Conservation (phyloP, 2,797 vertebrate genomes). For the Epinephelus coioides region DNA sequence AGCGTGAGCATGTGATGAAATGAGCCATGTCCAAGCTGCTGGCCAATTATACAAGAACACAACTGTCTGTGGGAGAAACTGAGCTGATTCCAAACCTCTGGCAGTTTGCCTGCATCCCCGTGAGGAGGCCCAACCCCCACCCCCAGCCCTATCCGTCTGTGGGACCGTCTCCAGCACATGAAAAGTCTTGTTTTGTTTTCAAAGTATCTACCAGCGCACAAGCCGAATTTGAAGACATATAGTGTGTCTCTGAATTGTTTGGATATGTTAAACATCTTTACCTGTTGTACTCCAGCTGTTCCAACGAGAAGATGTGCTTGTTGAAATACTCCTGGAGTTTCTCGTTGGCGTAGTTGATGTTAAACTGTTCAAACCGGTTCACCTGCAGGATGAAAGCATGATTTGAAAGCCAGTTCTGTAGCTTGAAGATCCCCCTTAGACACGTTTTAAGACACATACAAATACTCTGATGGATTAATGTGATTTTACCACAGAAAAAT, state of each 20-base stretch:
- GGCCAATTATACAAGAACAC: constrained; percentile 76
- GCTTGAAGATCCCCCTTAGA: neutral
- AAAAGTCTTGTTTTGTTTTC: constrained; percentile 27
- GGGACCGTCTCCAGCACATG: constrained; percentile 28
- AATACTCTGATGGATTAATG: neutral
- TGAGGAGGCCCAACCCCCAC: constrained; percentile 47
- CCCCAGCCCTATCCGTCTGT: constrained; percentile 42
- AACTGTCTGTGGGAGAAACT: constrained; percentile 78
- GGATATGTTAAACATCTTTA: constrained; percentile 47
- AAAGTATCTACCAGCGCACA: neutral
- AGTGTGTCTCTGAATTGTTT: neutral
- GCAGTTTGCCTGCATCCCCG: constrained; percentile 44
- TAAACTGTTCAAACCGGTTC: constrained; percentile 95
- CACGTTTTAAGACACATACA: neutral
- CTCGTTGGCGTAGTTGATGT: constrained; percentile 95
- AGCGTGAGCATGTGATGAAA: constrained; percentile 81
- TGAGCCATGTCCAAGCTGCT: constrained; percentile 78
- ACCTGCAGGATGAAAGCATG: constrained; percentile 78
- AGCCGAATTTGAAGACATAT: neutral
- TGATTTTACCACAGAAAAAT: neutral
- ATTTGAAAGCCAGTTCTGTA: constrained; percentile 1
- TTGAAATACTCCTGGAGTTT: constrained; percentile 96
- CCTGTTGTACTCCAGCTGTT: constrained; percentile 95
- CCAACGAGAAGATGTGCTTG: constrained; percentile 95
- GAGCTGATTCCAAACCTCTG: constrained; percentile 67